These are phyloP conservation scores for Heliornis fulica DNA, from an alignment of 2,113 vertebrate species.

Conservation along the genomic window DNA sequence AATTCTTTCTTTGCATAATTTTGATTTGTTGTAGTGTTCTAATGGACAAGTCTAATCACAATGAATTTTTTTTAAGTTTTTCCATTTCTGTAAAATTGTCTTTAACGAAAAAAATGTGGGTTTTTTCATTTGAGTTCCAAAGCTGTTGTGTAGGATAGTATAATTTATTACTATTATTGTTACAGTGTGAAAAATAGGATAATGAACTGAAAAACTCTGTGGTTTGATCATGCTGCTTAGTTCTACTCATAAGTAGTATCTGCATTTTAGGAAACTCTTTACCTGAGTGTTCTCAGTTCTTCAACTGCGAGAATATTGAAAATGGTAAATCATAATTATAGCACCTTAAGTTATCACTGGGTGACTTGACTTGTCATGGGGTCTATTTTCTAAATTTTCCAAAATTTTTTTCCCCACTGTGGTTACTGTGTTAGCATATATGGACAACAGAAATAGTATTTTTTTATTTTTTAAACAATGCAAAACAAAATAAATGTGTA, in stretches of 20 bases:
- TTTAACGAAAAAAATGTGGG: not conserved
- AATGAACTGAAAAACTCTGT: not conserved
- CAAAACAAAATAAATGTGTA: not conserved
- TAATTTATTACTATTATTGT: not conserved
- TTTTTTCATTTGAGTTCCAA: not conserved
- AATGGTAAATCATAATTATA: not conserved
- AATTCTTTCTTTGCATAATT: not conserved
- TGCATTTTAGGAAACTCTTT: not conserved
- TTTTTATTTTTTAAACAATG: not conserved
- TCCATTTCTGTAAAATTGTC: not conserved
- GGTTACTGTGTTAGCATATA: not conserved
- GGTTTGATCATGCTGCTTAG: not conserved
- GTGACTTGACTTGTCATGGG: not conserved
- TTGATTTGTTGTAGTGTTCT: not conserved
- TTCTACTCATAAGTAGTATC: not conserved
- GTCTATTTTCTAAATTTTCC: not conserved
- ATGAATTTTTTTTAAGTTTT: not conserved
- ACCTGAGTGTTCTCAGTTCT: not conserved
- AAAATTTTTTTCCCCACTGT: not conserved
- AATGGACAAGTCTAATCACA: not conserved
- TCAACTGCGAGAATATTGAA: not conserved
- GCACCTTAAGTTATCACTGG: not conserved
- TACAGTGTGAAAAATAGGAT: not conserved
- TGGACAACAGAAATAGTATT: not conserved
- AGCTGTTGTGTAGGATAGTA: not conserved